phyloP scores from a whole-genome alignment of 2,113 vertebrate species.

The Melanocharis versteri region DNA sequence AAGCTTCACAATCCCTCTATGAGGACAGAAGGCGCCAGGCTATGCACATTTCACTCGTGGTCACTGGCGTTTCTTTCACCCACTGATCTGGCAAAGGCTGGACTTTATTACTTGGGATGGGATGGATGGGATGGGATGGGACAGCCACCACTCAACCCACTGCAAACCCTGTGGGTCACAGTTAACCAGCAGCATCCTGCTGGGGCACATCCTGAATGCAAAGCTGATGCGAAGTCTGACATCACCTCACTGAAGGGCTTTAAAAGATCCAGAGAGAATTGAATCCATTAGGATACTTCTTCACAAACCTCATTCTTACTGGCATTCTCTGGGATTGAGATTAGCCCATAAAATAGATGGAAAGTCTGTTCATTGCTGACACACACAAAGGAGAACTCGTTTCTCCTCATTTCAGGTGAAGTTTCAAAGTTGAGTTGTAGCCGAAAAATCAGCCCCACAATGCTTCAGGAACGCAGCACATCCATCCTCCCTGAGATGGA shows the following conservation, averaged over 20 bases:
- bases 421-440: background rate
- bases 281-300: background rate
- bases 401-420: background rate
- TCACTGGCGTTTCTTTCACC: background rate
- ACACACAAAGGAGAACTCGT: accelerated
- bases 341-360: background rate
- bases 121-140: background rate
- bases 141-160: background rate
- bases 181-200: background rate
- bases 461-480: background rate
- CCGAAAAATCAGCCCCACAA: background rate
- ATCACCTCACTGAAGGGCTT: background rate
- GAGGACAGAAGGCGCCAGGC: background rate
- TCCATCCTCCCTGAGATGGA: background rate
- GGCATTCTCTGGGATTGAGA: background rate
- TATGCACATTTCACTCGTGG: background rate
- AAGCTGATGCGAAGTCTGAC: background rate
- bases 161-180: background rate
- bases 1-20: background rate
- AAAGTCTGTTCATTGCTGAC: background rate
- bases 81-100: background rate
- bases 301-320: background rate
- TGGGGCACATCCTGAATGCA: background rate
- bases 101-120: background rate
- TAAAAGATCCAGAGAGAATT: background rate